Evolutionary conservation across 2,888 invertebrate genomes (phyloP).

Genomic region (Nysson spinosus): DNA sequence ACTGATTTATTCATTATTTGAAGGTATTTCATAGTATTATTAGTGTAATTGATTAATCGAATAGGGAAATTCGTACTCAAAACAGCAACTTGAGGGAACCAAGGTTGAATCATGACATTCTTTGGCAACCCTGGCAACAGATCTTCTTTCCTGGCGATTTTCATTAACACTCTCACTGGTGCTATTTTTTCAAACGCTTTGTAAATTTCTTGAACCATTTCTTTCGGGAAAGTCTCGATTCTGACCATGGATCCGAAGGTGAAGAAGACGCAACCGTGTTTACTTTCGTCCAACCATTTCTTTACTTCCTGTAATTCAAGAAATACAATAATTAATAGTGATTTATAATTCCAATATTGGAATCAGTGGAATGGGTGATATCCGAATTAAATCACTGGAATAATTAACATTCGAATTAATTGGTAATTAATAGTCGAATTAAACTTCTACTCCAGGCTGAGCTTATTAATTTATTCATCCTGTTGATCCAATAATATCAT

Average conservation of each 20-base stretch:
- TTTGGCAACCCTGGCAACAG: conserved; percentile 67
- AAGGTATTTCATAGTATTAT: no score
- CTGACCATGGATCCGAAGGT: conserved; percentile 74
- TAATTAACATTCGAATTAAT: no score
- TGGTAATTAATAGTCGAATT: no score
- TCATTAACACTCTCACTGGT: conserved; percentile 69
- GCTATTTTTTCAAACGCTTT: conserved; percentile 65
- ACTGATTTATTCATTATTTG: background rate
- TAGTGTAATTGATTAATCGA: background rate
- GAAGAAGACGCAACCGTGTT: conserved; percentile 69
- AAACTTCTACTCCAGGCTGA: no score
- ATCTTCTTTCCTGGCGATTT: conserved; percentile 65
- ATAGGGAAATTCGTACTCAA: conserved; percentile 58
- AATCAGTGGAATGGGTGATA: no score
- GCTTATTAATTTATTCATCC: no score
- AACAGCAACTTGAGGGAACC: conserved; percentile 68
- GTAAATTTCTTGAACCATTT: conserved; percentile 60
- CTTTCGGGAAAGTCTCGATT: conserved; percentile 68
- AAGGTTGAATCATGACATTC: conserved; percentile 68
- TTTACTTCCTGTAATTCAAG: conserved; percentile 69
- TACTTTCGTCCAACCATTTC: conserved; percentile 69
- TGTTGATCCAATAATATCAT: no score
- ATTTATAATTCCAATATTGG: no score
- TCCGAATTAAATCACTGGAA: no score
- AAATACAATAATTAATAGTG: no score